These are phyloP conservation scores for Armadillidium nasatum DNA, from an alignment of 1,140 invertebrate genomes.

Conservation along the genomic window DNA sequence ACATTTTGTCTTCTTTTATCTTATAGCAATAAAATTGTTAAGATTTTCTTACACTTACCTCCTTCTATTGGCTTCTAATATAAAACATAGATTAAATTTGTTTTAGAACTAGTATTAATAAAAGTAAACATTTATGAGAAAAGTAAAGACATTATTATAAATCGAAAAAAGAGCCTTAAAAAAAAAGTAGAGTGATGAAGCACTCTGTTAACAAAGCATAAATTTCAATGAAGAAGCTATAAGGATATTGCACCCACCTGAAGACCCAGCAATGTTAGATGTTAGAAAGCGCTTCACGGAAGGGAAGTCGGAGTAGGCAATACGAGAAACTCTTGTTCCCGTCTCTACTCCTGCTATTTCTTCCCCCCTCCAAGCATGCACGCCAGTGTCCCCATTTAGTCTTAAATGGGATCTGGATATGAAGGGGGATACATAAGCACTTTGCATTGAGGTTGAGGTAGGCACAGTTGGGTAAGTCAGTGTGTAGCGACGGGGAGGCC, in stretches of 20 bases:
- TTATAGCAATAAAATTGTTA: no score
- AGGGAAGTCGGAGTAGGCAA: not conserved
- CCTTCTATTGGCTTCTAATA: no score
- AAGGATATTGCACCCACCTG: not conserved
- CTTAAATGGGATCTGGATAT: not conserved
- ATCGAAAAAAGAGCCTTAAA: no score
- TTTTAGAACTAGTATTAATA: no score
- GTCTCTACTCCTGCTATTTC: not conserved
- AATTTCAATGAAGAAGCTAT: not conserved
- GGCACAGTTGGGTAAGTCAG: not conserved
- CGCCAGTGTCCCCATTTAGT: not conserved
- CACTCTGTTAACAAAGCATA: not conserved
- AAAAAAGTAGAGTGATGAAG: no score
- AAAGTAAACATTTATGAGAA: no score
- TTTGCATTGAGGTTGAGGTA: not conserved
- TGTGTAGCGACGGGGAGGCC: not conserved
- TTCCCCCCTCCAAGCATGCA: conserved; percentile 13
- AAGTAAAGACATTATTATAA: no score
- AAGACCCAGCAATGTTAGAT: not conserved
- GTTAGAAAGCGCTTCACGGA: conserved; percentile 1
- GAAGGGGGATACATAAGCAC: not conserved
- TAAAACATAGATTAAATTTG: no score
- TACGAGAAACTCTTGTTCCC: not conserved
- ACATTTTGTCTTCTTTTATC: no score
- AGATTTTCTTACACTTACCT: no score